Base-by-base conservation (phyloP, 2,888 invertebrate species). In the Eupithecia subumbrata region DNA sequence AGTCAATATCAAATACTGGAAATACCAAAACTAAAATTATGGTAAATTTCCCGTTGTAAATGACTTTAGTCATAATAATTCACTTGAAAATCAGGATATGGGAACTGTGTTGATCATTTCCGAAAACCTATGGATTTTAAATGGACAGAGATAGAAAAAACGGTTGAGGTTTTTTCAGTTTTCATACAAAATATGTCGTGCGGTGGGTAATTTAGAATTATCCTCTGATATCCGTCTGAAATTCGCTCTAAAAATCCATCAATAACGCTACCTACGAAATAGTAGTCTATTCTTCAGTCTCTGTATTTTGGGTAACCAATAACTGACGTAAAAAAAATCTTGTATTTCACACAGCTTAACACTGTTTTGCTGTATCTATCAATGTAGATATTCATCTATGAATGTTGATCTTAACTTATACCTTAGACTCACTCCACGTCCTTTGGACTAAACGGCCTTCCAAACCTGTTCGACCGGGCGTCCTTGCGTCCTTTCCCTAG, bases 401-500 rank as follows among this genome's bases (percentile, higher is more conserved):
- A 48, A 52, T 52, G 52, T 52, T 9, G 52, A n/a, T 60, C 45
- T 60, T 30, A 30, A 37, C 37, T 37, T 37, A 60, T 63, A 34
- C 34, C 64, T 56, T 30, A 16, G 11, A 30, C 63, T 25, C 14
- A 22, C 11, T 18, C 34, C 43, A 22, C 68, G 68, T 68, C 68
- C 68, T 68, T 68, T 68, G 64, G 34, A 45, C 68, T 2, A 14
- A 66, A 60, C 74, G 72, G 69, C 79, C 76, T 79, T 77, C 73
- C 63, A 56, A 73, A 73, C 76, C 76, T 30, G 76, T 60, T 66
- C 48, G 22, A 76, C 75, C 66, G 66, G 79, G 66, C 76, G 79
- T 76, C 77, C 78, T 76, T 78, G 79, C 71, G 74, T 77, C 78
- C 78, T 79, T 74, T 79, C 75, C 63, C 74, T 74, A 25, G 18